Conservation (phyloP, 2,888 invertebrate species). For the Argyra leucocephala region DNA sequence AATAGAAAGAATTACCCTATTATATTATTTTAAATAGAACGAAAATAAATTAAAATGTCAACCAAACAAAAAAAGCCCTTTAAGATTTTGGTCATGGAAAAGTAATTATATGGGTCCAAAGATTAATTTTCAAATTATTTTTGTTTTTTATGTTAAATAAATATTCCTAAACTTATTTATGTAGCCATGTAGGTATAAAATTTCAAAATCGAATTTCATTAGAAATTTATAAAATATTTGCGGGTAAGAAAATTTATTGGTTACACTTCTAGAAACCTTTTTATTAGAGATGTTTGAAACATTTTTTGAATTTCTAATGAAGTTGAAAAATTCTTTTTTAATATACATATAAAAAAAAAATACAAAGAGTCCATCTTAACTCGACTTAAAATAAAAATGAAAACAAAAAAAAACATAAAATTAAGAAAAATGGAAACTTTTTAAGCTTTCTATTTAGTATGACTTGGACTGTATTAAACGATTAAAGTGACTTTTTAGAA, state of each 20-base stretch:
- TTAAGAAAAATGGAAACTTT: neutral
- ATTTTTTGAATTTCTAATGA: neutral
- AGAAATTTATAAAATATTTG: neutral
- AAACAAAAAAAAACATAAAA: neutral
- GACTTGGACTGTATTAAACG: neutral
- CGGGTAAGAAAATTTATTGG: neutral
- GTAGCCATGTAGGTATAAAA: too few species aligned
- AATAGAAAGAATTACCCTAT: too few species aligned
- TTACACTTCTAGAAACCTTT: neutral
- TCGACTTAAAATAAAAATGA: neutral
- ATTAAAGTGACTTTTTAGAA: neutral
- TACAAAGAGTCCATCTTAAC: neutral
- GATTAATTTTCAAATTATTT: neutral
- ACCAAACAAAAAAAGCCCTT: neutral
- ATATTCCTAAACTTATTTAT: too few species aligned
- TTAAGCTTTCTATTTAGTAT: neutral
- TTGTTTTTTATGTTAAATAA: too few species aligned
- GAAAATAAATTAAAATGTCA: neutral
- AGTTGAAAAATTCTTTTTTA: neutral
- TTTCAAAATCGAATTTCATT: neutral
- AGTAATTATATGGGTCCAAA: neutral
- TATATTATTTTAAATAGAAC: too few species aligned
- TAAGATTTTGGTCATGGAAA: neutral
- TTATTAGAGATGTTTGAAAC: neutral
- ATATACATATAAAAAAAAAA: neutral